Conservation (phyloP, 2,113 vertebrate species). For the Cacatua alba region DNA sequence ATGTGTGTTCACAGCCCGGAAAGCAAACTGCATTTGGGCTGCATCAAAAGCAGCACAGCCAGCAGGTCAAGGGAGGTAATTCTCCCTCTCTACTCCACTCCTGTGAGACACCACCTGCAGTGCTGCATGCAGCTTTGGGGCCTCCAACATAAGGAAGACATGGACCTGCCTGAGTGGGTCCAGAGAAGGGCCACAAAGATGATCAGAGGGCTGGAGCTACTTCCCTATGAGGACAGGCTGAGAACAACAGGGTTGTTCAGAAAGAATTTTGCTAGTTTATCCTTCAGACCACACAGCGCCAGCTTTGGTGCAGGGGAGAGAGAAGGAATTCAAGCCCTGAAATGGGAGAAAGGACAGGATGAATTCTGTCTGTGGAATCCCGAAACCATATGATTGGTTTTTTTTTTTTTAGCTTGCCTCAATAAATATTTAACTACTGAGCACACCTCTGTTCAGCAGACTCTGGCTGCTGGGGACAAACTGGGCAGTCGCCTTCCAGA, state of each 20-base stretch:
- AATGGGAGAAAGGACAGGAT: not conserved
- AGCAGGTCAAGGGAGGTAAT: not conserved
- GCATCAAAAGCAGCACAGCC: not conserved
- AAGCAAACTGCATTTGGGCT: not conserved
- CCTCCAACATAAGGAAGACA: not conserved
- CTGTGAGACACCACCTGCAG: not conserved
- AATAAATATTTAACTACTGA: not conserved
- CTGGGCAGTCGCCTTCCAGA: not conserved
- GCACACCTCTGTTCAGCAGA: not conserved
- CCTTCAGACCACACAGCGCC: not conserved
- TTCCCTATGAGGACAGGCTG: not conserved
- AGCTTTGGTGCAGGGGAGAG: not conserved
- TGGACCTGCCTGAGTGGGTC: not conserved
- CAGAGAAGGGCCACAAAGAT: not conserved
- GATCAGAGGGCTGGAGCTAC: not conserved
- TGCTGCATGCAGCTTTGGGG: not conserved
- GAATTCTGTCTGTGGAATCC: not conserved
- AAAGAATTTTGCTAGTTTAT: not conserved
- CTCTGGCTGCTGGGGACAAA: not conserved
- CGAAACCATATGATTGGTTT: not conserved
- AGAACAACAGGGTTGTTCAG: not conserved
- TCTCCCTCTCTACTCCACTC: not conserved
- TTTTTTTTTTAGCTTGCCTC: not conserved
- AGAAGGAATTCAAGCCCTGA: not conserved
- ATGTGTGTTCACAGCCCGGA: not conserved